Evolutionary conservation across 2,797 vertebrate species (phyloP).

Genomic region (Acrossocheilus fasciatus): DNA sequence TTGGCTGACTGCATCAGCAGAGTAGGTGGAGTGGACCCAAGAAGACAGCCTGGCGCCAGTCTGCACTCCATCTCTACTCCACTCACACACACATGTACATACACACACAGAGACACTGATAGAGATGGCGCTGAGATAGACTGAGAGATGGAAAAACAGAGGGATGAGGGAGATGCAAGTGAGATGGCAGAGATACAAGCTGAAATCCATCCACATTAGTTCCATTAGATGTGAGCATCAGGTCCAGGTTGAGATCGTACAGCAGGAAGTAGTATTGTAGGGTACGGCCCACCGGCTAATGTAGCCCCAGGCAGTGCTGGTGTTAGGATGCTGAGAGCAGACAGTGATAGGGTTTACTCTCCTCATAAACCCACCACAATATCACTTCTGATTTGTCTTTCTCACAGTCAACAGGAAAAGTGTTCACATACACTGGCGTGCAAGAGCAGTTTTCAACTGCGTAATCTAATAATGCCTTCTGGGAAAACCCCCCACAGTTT

Average conservation of each 20-base stretch:
- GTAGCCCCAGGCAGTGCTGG: slow-evolving; percentile 35
- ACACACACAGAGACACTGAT: slow-evolving; percentile 25
- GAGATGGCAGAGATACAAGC: slow-evolving; percentile 37
- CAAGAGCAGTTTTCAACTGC: neutral
- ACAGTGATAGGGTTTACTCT: slow-evolving; percentile 14
- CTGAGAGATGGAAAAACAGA: slow-evolving; percentile 23
- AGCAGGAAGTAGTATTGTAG: slow-evolving; percentile 70
- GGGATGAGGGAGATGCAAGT: slow-evolving; percentile 15
- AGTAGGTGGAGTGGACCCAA: slow-evolving; percentile 73
- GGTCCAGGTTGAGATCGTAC: slow-evolving; percentile 64
- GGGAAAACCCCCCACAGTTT: neutral
- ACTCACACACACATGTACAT: slow-evolving; percentile 37
- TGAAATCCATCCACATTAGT: slow-evolving; percentile 53
- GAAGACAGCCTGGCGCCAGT: slow-evolving; percentile 86
- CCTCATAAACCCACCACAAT: slow-evolving; percentile 43
- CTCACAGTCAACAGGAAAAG: slow-evolving; percentile 7
- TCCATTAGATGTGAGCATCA: slow-evolving; percentile 62
- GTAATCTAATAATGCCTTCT: slow-evolving; percentile 8
- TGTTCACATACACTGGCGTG: neutral
- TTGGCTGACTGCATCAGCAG: slow-evolving; percentile 85
- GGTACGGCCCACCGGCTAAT: slow-evolving; percentile 26
- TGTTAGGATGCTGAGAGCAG: slow-evolving; percentile 25
- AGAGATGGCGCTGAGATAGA: slow-evolving; percentile 32
- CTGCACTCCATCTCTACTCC: slow-evolving; percentile 75
- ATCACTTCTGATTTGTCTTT: slow-evolving; percentile 58